Conservation (phyloP, 2,888 invertebrate species). For the Lingula anatina region DNA sequence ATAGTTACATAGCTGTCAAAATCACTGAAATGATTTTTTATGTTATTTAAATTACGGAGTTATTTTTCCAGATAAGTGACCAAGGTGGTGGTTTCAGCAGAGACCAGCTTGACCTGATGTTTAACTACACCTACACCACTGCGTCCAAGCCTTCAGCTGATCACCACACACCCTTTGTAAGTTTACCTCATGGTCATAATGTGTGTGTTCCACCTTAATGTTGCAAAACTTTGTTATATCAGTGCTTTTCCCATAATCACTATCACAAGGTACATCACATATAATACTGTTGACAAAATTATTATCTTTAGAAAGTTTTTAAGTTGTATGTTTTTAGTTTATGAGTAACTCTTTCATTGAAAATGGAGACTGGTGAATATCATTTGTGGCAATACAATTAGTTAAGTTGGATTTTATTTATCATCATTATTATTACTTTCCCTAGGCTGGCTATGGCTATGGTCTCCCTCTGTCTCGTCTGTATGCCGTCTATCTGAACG, state of each 20-base stretch:
- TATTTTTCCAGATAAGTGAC: conserved; percentile 90
- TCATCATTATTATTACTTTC: conserved; percentile 3
- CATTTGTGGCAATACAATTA: background rate
- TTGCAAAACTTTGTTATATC: no score
- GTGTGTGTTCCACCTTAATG: no score
- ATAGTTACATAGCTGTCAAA: no score
- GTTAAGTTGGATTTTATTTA: background rate
- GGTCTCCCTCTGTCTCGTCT: conserved; percentile 92
- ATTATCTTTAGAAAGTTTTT: no score
- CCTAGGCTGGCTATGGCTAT: conserved; percentile 75
- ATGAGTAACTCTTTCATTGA: no score
- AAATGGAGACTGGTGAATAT: no score
- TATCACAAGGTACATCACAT: no score
- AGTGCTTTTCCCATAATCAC: background rate
- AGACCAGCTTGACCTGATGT: conserved; percentile 68
- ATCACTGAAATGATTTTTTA: no score
- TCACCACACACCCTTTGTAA: no score
- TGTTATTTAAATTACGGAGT: no score
- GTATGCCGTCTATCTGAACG: conserved; percentile 97
- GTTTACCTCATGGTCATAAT: conserved; percentile 44
- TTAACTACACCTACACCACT: conserved; percentile 99
- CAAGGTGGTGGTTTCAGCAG: conserved; percentile 94
- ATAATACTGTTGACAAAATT: no score
- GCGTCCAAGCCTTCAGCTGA: conserved; percentile 82
- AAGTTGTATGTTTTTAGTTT: no score